Conservation (phyloP, 2,113 vertebrate species). For the Muntiacus reevesi region DNA sequence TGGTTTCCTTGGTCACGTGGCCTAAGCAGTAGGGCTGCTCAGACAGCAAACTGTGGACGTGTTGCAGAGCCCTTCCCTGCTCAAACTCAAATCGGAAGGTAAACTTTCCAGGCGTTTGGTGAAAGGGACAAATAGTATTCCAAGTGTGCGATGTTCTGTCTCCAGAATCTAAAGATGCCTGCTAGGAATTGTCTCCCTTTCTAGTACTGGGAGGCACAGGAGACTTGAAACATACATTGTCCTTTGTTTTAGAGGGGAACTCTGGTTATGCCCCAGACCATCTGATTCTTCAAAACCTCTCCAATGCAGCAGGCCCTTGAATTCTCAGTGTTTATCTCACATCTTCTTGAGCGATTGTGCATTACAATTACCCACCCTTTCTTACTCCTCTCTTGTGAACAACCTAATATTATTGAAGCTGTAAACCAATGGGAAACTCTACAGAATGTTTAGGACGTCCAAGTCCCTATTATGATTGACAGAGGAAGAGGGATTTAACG, state of each 20-base stretch:
- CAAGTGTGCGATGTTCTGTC: background rate
- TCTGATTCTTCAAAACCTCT: background rate
- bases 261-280: background rate
- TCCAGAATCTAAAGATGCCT: background rate
- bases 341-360: background rate
- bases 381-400: background rate
- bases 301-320: background rate
- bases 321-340: background rate
- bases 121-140: background rate
- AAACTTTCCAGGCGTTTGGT: background rate
- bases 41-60: fast-evolving
- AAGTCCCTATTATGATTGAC: background rate
- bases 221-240: background rate
- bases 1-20: background rate
- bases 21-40: background rate
- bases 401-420: background rate
- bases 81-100: background rate
- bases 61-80: background rate
- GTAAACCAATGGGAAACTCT: background rate
- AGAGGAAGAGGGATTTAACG: background rate
- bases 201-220: background rate
- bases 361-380: background rate
- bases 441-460: background rate
- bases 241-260: background rate
- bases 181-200: background rate